Base-by-base conservation (phyloP, 2,797 vertebrate genomes). In the Acrossocheilus fasciatus region DNA sequence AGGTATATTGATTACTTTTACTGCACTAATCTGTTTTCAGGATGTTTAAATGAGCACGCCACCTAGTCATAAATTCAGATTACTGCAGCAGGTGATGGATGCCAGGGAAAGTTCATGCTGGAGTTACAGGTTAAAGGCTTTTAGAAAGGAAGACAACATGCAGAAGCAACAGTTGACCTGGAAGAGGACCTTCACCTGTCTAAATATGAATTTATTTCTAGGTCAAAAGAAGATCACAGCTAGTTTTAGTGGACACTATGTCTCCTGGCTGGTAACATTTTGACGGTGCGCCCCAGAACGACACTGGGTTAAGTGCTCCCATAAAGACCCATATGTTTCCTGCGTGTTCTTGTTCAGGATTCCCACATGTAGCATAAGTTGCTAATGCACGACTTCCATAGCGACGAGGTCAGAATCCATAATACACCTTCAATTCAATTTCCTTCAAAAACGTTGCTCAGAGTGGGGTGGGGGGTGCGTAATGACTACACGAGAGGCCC, bases 221-320 rank as follows among this genome's bases (percentile, higher is more conserved):
- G 90, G 89, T 91, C 78, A 75, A 91, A 90, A 93, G 94, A 93
- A 95, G 94, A 94, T 95, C 92, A 92, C 92, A 91, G 93, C 90
- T 93, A 91, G 89, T 92, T 92, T 89, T 94, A 94, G 93, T 93
- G 88, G 92, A 92, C 62, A 93, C 90, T 90, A 91, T 93, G 93
- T 91, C 83, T 91, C 87, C 41, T 89, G 90, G 92, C 93, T 92
- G 94, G 90, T 92, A 87, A 89, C 92, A 91, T 90, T 94, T 93
- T 93, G 91, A 93, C 90, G 15, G 89, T 81, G 89, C 85, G 89
- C 92, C 92, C 91, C 88, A 89, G 92, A 92, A 93, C 91, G 92
- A 85, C 88, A 89, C 90, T 90, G 91, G 93, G 93, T 95, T 93
- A 96, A 95, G 93, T 95, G 94, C 90, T 93, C 93, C 92, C 93